Conservation (phyloP, 2,113 vertebrate species). For the Atractosteus spatula region DNA sequence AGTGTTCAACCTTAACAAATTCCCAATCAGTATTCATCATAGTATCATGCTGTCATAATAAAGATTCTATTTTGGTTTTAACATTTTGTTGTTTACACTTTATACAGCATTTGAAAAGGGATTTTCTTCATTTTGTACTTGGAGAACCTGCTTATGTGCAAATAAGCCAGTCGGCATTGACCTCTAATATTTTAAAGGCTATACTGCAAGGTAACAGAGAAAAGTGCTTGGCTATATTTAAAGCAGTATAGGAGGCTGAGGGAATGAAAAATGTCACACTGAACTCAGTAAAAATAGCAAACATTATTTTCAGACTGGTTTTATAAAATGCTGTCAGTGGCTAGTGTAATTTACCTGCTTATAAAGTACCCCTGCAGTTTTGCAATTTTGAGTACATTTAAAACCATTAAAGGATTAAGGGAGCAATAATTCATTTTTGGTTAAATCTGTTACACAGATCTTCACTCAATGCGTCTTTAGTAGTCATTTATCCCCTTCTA, state of each 20-base stretch:
- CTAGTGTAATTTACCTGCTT: conserved; percentile 45
- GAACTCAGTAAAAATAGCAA: conserved; percentile 29
- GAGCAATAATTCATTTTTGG: conserved; percentile 21
- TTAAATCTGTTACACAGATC: conserved; percentile 13
- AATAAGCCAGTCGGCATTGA: background rate
- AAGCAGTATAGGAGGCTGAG: conserved; percentile 40
- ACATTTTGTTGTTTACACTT: too few species aligned
- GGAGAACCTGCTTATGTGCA: too few species aligned
- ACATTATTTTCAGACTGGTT: conserved; percentile 31
- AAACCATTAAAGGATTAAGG: conserved; percentile 32
- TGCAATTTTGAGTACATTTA: conserved; percentile 27
- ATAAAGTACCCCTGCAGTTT: conserved; percentile 11
- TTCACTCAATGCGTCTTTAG: conserved; percentile 25
- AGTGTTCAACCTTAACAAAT: too few species aligned
- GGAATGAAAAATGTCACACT: conserved; percentile 43
- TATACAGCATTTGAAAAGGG: too few species aligned
- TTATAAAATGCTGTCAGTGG: conserved; percentile 21
- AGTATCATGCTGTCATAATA: too few species aligned
- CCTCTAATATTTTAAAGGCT: background rate
- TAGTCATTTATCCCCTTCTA: conserved; percentile 20
- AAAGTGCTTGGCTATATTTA: conserved; percentile 32
- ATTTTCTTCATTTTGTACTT: too few species aligned
- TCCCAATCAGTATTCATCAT: too few species aligned
- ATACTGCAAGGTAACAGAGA: conserved; percentile 12
- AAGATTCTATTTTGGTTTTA: too few species aligned